Percentiles rank a stretch among this genome's conserved stretches.
Evolutionary conservation across 2,888 invertebrate species (phyloP).

Genomic region (Limenitis arthemis): DNA sequence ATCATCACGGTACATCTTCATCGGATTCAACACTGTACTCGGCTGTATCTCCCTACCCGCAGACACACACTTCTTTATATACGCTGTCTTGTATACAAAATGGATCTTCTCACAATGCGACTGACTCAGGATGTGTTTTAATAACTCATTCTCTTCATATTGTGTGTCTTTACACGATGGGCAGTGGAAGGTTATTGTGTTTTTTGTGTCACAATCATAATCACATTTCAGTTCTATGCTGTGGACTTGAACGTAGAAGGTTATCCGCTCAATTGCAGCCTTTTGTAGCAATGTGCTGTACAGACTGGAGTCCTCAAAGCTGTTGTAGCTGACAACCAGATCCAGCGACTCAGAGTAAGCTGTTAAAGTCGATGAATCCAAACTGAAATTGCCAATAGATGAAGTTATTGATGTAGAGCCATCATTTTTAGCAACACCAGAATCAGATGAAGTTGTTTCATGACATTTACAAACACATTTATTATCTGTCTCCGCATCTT

Average conservation of each 20-base stretch:
- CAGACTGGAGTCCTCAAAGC: slow-evolving; percentile 52
- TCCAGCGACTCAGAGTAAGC: slow-evolving; percentile 61
- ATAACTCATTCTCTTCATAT: slow-evolving; percentile 45
- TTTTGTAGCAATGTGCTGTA: slow-evolving; percentile 47
- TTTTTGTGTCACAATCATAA: slow-evolving; percentile 38
- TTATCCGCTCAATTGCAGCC: slow-evolving; percentile 56
- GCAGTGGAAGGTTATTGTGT: slow-evolving; percentile 45
- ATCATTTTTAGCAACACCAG: slow-evolving; percentile 42
- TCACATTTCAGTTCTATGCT: slow-evolving; percentile 52
- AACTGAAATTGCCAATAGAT: slow-evolving; percentile 57
- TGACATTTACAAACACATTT: slow-evolving; percentile 47
- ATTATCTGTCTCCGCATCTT: slow-evolving; percentile 25
- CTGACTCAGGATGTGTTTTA: slow-evolving; percentile 52
- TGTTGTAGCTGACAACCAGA: slow-evolving; percentile 53
- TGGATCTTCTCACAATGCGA: slow-evolving; percentile 58
- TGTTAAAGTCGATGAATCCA: slow-evolving; percentile 52
- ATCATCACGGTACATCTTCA: slow-evolving; percentile 62
- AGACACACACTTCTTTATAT: slow-evolving; percentile 58
- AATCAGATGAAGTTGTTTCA: slow-evolving; percentile 34
- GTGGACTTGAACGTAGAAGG: slow-evolving; percentile 61
- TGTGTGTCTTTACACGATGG: slow-evolving; percentile 45
- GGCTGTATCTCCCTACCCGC: slow-evolving; percentile 58
- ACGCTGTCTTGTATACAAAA: slow-evolving; percentile 60
- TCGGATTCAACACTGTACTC: slow-evolving; percentile 57
- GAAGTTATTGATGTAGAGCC: slow-evolving; percentile 47